A percentile compares a stretch with the other conserved stretches of the same genome.
Evolutionary conservation across 2,888 invertebrate species (phyloP).

Genomic region (Lycia hirtaria): DNA sequence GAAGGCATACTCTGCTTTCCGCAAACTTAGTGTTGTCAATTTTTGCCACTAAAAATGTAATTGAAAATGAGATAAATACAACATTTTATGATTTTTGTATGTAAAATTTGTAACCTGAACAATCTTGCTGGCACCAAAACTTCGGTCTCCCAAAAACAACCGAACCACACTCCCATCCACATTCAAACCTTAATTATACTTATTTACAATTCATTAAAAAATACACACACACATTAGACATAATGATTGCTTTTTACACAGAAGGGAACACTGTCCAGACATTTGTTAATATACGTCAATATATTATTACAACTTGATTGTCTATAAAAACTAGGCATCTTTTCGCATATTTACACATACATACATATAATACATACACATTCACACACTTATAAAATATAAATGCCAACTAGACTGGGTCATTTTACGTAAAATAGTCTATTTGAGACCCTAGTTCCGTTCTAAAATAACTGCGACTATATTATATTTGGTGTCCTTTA

Average conservation of each 20-base stretch:
- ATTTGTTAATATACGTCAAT: constrained; percentile 41
- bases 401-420: constrained; percentile 61
- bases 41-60: too few relatives aligned
- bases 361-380: constrained; percentile 46
- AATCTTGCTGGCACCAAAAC: constrained; percentile 1
- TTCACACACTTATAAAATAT: constrained; percentile 47
- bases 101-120: too few relatives aligned
- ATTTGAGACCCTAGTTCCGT: constrained; percentile 30
- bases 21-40: too few relatives aligned
- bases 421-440: constrained; percentile 37
- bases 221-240: constrained; percentile 21
- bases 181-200: constrained; percentile 4
- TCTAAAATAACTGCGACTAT: constrained; percentile 26
- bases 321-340: constrained; percentile 44
- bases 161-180: constrained; percentile 1
- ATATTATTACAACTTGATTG: constrained; percentile 32
- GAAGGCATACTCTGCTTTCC: too few relatives aligned
- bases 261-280: constrained; percentile 40
- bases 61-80: too few relatives aligned
- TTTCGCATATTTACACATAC: constrained; percentile 40
- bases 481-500: constrained; percentile 36
- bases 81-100: too few relatives aligned
- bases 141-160: constrained; percentile 2
- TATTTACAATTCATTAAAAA: constrained; percentile 38
- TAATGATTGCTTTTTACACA: constrained; percentile 34